These are phyloP conservation scores for Muscicapa comitata DNA, from an alignment of 2,797 vertebrate genomes.

Conservation along the genomic window DNA sequence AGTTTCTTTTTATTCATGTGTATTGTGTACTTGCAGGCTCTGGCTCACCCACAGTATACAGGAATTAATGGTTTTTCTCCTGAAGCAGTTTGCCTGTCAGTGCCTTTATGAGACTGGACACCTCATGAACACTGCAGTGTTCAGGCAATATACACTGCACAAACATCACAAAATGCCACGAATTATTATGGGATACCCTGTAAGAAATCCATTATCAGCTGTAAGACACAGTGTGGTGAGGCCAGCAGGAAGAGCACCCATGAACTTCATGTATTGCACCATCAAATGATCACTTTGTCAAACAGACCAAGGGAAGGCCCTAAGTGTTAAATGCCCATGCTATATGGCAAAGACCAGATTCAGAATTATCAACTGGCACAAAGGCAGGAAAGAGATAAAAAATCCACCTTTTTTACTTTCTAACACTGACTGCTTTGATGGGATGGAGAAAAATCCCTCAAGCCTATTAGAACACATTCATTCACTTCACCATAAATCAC, in stretches of 20 bases:
- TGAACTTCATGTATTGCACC: background rate
- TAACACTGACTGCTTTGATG: background rate
- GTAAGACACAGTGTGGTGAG: background rate
- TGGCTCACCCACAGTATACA: background rate
- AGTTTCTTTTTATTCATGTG: background rate
- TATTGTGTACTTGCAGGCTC: background rate
- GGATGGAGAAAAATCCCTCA: background rate
- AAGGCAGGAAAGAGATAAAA: background rate
- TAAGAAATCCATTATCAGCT: background rate
- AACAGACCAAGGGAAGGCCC: background rate
- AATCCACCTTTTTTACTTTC: background rate
- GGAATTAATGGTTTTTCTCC: background rate
- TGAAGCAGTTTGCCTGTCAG: background rate
- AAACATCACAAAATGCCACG: background rate
- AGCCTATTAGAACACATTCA: background rate
- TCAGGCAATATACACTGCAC: background rate
- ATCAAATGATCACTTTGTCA: background rate
- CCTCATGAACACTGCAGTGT: background rate
- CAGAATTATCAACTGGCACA: background rate
- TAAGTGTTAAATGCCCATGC: background rate
- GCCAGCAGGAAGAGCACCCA: background rate
- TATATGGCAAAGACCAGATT: background rate
- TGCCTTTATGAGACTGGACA: background rate
- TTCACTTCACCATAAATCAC: background rate
- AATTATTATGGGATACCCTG: background rate